These are phyloP conservation scores for Brienomyrus brachyistius DNA, from an alignment of 2,113 vertebrate species.

Conservation along the genomic window DNA sequence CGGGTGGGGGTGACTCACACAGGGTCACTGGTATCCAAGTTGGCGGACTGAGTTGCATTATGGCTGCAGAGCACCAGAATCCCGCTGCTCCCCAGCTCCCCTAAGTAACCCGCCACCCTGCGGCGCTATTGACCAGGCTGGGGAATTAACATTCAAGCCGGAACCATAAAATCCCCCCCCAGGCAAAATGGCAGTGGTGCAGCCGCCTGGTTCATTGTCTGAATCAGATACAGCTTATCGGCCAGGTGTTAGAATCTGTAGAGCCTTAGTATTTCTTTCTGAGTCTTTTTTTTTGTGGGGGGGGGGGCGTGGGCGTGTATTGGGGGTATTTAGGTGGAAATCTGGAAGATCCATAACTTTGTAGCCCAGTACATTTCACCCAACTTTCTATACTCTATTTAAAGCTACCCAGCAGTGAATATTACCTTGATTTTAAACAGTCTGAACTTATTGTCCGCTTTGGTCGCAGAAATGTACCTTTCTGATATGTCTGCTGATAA, in stretches of 20 bases:
- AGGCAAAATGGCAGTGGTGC: neutral
- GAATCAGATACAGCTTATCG: neutral
- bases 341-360: neutral
- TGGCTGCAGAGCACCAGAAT: neutral
- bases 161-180: neutral
- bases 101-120: neutral
- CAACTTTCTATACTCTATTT: neutral
- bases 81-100: neutral
- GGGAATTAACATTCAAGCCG: constrained; percentile 1
- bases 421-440: neutral
- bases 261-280: neutral
- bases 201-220: neutral
- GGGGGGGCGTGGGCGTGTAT: neutral
- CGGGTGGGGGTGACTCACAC: neutral
- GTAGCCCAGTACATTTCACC: neutral
- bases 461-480: neutral
- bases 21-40: neutral
- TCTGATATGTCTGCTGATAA: neutral
- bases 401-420: neutral
- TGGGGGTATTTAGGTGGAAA: neutral
- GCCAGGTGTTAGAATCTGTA: neutral
- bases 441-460: neutral
- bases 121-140: neutral
- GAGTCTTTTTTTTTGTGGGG: neutral
- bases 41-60: neutral